Conservation (phyloP, 1,140 invertebrate genomes). For the Orius insidiosus region DNA sequence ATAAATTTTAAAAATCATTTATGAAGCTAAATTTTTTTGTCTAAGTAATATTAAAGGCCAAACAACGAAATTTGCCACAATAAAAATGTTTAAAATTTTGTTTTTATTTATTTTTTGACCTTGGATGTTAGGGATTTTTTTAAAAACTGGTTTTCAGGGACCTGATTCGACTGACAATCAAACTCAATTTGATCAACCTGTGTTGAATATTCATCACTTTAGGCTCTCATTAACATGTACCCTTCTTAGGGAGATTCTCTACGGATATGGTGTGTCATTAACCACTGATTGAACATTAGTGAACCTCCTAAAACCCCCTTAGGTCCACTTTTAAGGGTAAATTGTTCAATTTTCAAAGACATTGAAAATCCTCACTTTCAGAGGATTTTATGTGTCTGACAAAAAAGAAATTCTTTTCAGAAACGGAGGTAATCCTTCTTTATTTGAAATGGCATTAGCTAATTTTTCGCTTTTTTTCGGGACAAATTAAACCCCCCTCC, state of each 20-base stretch:
- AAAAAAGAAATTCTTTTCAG: too few relatives aligned
- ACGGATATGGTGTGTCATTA: too few relatives aligned
- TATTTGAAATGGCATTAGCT: too few relatives aligned
- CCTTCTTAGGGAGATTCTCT: not conserved
- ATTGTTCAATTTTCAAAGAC: too few relatives aligned
- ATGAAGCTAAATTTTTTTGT: conserved; percentile 4
- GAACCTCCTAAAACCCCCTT: too few relatives aligned
- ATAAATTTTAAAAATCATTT: not conserved
- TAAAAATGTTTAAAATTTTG: conserved; percentile 7
- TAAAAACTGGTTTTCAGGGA: not conserved
- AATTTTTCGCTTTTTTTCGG: too few relatives aligned
- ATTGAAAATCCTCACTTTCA: too few relatives aligned
- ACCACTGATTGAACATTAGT: too few relatives aligned
- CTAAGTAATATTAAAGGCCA: conserved; percentile 7
- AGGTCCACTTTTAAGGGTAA: too few relatives aligned
- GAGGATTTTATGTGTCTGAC: too few relatives aligned
- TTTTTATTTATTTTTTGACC: not conserved
- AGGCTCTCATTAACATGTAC: conserved; percentile 1
- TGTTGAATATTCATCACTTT: not conserved
- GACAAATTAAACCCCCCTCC: too few relatives aligned
- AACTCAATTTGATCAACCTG: conserved; percentile 1
- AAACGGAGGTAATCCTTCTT: too few relatives aligned
- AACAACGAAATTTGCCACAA: conserved; percentile 13
- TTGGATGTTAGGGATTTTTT: not conserved
- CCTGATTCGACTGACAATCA: conserved; percentile 1